These are phyloP conservation scores for Podarcis raffonei DNA, from an alignment of 2,113 vertebrate species.

Conservation along the genomic window DNA sequence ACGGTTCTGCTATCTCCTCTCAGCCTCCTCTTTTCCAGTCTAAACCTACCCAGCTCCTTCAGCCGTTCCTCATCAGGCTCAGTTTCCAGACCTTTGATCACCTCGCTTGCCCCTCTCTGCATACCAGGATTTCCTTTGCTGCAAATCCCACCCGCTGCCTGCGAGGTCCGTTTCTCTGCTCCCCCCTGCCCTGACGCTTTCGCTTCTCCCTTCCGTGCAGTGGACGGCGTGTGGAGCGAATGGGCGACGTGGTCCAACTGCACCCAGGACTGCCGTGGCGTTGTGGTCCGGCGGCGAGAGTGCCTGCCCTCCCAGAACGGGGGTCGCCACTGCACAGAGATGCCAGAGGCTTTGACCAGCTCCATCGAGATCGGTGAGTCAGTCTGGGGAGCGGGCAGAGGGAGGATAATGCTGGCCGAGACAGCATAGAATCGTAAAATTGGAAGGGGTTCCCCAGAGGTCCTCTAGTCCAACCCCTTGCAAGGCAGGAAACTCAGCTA, in stretches of 20 bases:
- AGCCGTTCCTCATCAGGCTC: no score
- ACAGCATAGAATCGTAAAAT: no score
- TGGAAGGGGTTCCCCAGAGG: no score
- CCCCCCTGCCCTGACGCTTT: fast-evolving
- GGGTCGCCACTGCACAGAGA: conserved; percentile 77
- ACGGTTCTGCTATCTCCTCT: no score
- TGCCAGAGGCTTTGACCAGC: conserved; percentile 58
- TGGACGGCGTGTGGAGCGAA: conserved; percentile 82
- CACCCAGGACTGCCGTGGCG: conserved; percentile 76
- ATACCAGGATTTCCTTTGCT: not conserved
- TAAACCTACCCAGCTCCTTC: no score
- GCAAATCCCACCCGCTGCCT: not conserved
- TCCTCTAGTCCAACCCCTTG: no score
- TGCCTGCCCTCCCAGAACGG: conserved; percentile 81
- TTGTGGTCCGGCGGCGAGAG: conserved; percentile 76
- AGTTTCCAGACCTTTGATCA: no score
- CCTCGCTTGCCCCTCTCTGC: no score
- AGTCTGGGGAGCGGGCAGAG: not conserved
- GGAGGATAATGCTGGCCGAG: no score
- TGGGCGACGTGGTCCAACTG: conserved; percentile 88
- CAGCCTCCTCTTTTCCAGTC: no score
- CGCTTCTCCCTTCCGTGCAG: conserved; percentile 55
- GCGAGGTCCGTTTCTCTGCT: fast-evolving
- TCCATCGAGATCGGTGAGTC: conserved; percentile 80
- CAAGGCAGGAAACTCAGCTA: no score